A percentile compares a stretch with the other conserved stretches of the same genome.
These are phyloP conservation scores for Gobiocypris rarus DNA, from an alignment of 2,113 vertebrate genomes.

Conservation along the genomic window DNA sequence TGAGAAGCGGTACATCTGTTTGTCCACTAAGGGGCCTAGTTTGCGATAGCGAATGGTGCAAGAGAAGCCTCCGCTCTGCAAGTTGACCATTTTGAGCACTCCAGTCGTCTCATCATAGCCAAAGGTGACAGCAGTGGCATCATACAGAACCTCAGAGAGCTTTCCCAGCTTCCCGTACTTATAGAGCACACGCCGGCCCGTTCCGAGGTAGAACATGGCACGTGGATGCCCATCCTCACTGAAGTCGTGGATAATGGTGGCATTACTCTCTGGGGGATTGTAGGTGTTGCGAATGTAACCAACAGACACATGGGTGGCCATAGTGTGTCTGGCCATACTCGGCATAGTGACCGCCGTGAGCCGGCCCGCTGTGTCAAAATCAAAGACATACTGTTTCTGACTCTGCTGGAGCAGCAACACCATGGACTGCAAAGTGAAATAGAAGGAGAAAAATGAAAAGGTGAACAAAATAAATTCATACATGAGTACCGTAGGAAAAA, in stretches of 20 bases:
- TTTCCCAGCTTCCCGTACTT: slow-evolving; percentile 88
- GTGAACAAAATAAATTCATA: neutral
- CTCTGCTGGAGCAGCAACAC: slow-evolving; percentile 88
- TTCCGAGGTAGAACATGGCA: slow-evolving; percentile 83
- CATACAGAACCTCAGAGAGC: slow-evolving; percentile 86
- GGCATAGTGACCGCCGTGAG: slow-evolving; percentile 88
- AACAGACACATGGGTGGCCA: slow-evolving; percentile 87
- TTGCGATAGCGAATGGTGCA: slow-evolving; percentile 89
- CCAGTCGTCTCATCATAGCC: slow-evolving; percentile 86
- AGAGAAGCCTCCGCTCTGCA: slow-evolving; percentile 88
- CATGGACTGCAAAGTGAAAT: slow-evolving; percentile 78
- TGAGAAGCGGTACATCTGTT: slow-evolving; percentile 90
- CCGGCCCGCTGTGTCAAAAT: slow-evolving; percentile 83
- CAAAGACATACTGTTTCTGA: slow-evolving; percentile 88
- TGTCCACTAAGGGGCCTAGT: slow-evolving; percentile 87
- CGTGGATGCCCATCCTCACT: slow-evolving; percentile 84
- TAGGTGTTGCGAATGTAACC: slow-evolving; percentile 90
- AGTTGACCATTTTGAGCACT: slow-evolving; percentile 88
- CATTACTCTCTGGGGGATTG: slow-evolving; percentile 87
- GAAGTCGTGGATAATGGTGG: slow-evolving; percentile 87
- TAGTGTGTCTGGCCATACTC: slow-evolving; percentile 87
- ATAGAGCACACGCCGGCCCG: slow-evolving; percentile 86
- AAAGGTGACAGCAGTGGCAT: slow-evolving; percentile 86
- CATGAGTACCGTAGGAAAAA: neutral
- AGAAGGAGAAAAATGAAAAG: slow-evolving; percentile 9